Percentiles rank a stretch among this genome's conserved stretches.
phyloP scores from a whole-genome alignment of 2,113 vertebrate genomes.

The Sceloporus tristichus region DNA sequence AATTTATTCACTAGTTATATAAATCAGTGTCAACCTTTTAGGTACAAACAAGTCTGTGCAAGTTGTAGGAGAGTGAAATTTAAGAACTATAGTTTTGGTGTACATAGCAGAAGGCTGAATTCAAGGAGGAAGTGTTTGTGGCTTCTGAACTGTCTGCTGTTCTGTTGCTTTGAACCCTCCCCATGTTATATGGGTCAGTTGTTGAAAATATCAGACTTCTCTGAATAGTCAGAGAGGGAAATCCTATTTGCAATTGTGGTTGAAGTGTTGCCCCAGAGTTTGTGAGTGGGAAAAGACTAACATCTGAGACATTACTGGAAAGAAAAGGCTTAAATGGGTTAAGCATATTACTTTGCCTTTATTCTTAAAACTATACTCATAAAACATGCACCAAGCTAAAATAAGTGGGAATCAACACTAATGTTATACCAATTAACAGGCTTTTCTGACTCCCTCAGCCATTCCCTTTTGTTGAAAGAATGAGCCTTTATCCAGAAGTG shows the following conservation, averaged over 20 bases:
- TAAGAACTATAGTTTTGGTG: slow-evolving; percentile 52
- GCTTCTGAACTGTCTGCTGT: slow-evolving; percentile 77
- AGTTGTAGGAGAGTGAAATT: slow-evolving; percentile 21
- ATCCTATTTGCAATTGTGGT: slow-evolving; percentile 33
- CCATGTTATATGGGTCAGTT: slow-evolving; percentile 70
- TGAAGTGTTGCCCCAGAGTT: not conserved
- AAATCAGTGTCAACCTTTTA: not conserved
- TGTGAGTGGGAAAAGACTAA: slow-evolving; percentile 21
- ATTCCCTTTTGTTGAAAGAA: too few species aligned
- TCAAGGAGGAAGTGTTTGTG: slow-evolving; percentile 77
- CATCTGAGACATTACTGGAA: not conserved
- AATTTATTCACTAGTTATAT: not conserved
- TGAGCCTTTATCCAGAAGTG: too few species aligned
- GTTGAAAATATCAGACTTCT: slow-evolving; percentile 77
- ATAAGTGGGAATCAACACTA: not conserved
- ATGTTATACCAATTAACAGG: not conserved
- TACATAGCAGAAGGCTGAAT: slow-evolving; percentile 65
- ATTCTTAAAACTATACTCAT: not conserved
- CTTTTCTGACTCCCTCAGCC: too few species aligned
- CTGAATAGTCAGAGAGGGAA: slow-evolving; percentile 56
- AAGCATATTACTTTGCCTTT: not conserved
- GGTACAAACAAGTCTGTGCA: accelerated
- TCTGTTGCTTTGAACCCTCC: slow-evolving; percentile 65
- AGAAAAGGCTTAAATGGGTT: not conserved
- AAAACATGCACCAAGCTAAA: not conserved